phyloP scores from a whole-genome alignment of 2,888 invertebrate species.

The Dryobota labecula region DNA sequence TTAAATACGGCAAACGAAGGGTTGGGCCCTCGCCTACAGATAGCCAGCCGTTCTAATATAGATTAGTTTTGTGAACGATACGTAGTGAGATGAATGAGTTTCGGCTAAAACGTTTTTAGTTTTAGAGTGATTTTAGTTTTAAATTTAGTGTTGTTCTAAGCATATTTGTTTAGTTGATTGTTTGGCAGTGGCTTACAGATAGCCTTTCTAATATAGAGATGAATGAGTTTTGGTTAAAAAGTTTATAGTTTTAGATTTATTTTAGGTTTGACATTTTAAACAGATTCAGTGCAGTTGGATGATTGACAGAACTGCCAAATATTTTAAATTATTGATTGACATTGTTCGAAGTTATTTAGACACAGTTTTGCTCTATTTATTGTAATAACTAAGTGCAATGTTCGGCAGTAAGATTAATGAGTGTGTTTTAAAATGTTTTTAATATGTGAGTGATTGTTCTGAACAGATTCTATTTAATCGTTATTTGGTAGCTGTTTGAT shows the following conservation, averaged over 20 bases:
- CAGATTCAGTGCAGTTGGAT: neutral
- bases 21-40: conserved; percentile 76
- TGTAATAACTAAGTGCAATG: neutral
- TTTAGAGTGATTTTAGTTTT: conserved; percentile 19
- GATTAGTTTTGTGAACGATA: conserved; percentile 68
- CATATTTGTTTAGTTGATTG: neutral
- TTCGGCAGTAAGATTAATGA: neutral
- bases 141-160: conserved; percentile 1
- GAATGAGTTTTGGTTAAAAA: conserved; percentile 27
- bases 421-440: neutral
- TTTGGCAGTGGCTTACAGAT: conserved; percentile 44
- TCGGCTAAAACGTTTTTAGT: conserved; percentile 18
- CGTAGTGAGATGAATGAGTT: conserved; percentile 31
- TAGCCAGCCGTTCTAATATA: conserved; percentile 58
- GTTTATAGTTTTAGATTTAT: conserved; percentile 10
- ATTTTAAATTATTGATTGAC: neutral
- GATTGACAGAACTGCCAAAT: neutral
- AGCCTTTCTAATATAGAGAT: conserved; percentile 55
- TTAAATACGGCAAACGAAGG: conserved; percentile 84
- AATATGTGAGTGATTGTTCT: conserved; percentile 9
- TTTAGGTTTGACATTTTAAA: neutral
- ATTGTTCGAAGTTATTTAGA: neutral
- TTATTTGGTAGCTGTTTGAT: neutral
- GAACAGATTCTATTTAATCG: neutral
- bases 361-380: neutral